phyloP scores from a whole-genome alignment of 2,888 invertebrate genomes.

The Tetanocera ferruginea region DNA sequence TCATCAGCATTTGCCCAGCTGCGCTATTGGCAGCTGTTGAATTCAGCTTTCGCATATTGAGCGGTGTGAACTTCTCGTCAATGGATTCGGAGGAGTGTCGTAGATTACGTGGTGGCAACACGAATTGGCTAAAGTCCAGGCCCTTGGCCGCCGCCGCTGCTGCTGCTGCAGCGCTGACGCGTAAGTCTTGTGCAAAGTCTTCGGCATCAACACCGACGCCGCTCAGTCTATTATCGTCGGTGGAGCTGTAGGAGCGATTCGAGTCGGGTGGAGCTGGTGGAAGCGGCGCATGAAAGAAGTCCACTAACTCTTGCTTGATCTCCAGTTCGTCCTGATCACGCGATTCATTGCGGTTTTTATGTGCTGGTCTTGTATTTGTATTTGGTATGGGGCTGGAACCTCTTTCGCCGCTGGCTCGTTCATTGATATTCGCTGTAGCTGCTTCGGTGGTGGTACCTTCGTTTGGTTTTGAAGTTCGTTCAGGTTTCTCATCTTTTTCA shows the following conservation, averaged over 20 bases:
- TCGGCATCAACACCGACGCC: slow-evolving; percentile 45
- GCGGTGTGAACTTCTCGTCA: slow-evolving; percentile 57
- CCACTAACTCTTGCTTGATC: slow-evolving; percentile 66
- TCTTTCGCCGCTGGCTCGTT: slow-evolving; percentile 33
- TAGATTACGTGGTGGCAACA: slow-evolving; percentile 56
- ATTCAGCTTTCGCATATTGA: slow-evolving; percentile 62
- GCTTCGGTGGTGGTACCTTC: neutral
- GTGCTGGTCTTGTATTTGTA: slow-evolving; percentile 61
- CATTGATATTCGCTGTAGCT: slow-evolving; percentile 30
- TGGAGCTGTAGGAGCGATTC: slow-evolving; percentile 66
- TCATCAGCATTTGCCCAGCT: slow-evolving; percentile 64
- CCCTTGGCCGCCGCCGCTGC: slow-evolving; percentile 55
- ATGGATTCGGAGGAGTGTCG: slow-evolving; percentile 53
- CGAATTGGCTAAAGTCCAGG: slow-evolving; percentile 61
- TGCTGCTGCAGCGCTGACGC: slow-evolving; percentile 61
- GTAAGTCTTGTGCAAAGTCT: slow-evolving; percentile 66
- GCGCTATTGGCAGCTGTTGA: slow-evolving; percentile 48
- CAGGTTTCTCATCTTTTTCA: slow-evolving; percentile 60
- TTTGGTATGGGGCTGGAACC: slow-evolving; percentile 65
- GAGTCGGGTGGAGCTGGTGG: slow-evolving; percentile 63
- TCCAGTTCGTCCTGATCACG: slow-evolving; percentile 59
- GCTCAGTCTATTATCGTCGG: slow-evolving; percentile 61
- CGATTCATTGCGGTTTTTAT: slow-evolving; percentile 57
- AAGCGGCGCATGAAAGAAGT: slow-evolving; percentile 62
- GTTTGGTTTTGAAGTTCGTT: slow-evolving; percentile 56